phyloP scores from a whole-genome alignment of 2,797 vertebrate genomes.

The Austrolebias charrua region DNA sequence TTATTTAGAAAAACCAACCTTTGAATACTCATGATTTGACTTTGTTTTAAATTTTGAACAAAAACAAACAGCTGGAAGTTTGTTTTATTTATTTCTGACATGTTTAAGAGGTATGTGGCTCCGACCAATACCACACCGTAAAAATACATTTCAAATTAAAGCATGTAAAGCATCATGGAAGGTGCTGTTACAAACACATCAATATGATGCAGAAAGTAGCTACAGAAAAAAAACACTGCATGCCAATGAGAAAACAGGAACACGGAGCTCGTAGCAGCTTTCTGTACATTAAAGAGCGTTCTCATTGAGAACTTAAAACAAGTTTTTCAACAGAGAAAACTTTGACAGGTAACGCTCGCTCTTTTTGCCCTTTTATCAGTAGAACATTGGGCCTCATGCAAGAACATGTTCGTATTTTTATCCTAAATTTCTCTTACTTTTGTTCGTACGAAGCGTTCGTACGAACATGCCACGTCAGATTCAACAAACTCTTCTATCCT shows the following conservation, averaged over 20 bases:
- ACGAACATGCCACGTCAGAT: no score
- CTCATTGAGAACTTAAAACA: slow-evolving; percentile 79
- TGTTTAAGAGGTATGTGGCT: slow-evolving; percentile 10
- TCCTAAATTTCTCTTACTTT: no score
- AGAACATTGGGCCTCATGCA: no score
- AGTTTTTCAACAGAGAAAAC: slow-evolving; percentile 34
- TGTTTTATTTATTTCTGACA: neutral
- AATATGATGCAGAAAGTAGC: slow-evolving; percentile 76
- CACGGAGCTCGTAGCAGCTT: slow-evolving; percentile 14
- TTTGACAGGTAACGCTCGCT: slow-evolving; percentile 18
- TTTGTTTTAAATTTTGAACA: no score
- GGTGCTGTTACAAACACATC: slow-evolving; percentile 67
- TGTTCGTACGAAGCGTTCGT: no score
- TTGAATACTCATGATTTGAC: no score
- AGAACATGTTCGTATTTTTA: no score
- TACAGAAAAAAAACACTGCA: slow-evolving; percentile 21
- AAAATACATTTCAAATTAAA: slow-evolving; percentile 30
- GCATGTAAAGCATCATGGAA: slow-evolving; percentile 27
- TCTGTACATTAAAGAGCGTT: slow-evolving; percentile 60
- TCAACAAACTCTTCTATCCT: no score
- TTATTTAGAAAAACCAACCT: no score
- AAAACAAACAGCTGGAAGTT: no score
- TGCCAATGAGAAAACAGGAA: slow-evolving; percentile 12
- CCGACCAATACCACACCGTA: neutral
- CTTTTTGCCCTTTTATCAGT: slow-evolving; percentile 3